Evolutionary conservation across 1,140 invertebrate species (phyloP).

Genomic region (Vanessa tameamea): DNA sequence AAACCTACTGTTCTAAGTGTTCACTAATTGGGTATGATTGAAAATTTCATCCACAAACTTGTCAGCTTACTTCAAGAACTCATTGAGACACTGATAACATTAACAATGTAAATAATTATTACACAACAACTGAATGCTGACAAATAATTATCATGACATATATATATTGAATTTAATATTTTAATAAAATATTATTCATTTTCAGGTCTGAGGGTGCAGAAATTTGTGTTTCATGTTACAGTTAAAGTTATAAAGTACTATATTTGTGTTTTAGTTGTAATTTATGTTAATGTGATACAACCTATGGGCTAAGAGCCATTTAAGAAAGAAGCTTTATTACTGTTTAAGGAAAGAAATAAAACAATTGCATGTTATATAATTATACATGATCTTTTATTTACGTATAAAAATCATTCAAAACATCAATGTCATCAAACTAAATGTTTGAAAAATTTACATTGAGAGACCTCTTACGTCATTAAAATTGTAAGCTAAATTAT

Average conservation of each 20-base stretch:
- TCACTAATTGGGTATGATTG: slow-evolving; percentile 51
- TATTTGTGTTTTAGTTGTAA: background rate
- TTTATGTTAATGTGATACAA: slow-evolving; percentile 19
- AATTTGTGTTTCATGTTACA: slow-evolving; percentile 67
- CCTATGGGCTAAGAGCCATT: background rate
- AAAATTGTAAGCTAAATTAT: background rate
- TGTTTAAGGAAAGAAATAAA: slow-evolving; percentile 31
- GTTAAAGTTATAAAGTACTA: slow-evolving; percentile 37
- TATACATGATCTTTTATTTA: slow-evolving; percentile 18
- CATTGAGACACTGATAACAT: too few relatives aligned
- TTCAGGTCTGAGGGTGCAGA: slow-evolving; percentile 60
- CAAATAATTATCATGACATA: too few relatives aligned
- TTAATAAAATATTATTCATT: slow-evolving; percentile 35
- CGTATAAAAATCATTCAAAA: slow-evolving; percentile 27
- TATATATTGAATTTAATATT: background rate
- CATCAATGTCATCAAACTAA: slow-evolving; percentile 7
- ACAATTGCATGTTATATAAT: slow-evolving; percentile 23
- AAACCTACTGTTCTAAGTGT: slow-evolving; percentile 52
- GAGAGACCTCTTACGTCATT: background rate
- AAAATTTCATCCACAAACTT: background rate
- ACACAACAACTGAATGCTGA: too few relatives aligned
- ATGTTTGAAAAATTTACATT: background rate
- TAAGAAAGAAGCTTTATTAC: background rate
- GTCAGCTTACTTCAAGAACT: too few relatives aligned
- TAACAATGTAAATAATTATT: too few relatives aligned